These are phyloP conservation scores for Alloscopus bannaensis DNA, from an alignment of 2,888 invertebrate species.

Conservation along the genomic window DNA sequence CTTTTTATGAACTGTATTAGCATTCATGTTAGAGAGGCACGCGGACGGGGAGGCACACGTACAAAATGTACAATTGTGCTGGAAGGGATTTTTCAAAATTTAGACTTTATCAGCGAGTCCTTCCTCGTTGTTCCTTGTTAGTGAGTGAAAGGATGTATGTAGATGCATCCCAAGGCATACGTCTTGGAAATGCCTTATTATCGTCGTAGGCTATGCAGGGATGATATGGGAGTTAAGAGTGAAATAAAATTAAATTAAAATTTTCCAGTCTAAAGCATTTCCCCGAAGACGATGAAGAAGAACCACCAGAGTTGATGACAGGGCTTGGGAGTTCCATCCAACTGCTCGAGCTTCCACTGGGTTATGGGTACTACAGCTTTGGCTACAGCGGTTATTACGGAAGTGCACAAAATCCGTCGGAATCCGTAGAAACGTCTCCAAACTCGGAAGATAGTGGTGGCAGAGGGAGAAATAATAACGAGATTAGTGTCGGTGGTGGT, in stretches of 20 bases:
- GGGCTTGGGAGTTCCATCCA: constrained; percentile 51
- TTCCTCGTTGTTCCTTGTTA: no score
- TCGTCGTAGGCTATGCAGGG: neutral
- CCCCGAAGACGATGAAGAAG: constrained; percentile 63
- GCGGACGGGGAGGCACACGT: no score
- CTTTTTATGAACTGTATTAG: no score
- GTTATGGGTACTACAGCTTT: constrained; percentile 62
- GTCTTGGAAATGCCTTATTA: no score
- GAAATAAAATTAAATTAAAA: constrained; percentile 63
- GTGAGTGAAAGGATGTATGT: no score
- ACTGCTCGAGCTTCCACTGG: constrained; percentile 63
- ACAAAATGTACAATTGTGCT: no score
- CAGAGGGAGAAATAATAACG: constrained; percentile 49
- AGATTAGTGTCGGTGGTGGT: constrained; percentile 45
- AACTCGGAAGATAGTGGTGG: constrained; percentile 46
- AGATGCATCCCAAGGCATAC: no score
- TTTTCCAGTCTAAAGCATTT: constrained; percentile 64
- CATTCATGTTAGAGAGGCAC: no score
- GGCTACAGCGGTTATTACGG: constrained; percentile 50
- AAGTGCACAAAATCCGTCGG: constrained; percentile 44
- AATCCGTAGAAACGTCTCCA: constrained; percentile 46
- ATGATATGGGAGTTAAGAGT: constrained; percentile 29
- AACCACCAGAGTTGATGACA: constrained; percentile 59
- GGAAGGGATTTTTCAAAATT: no score
- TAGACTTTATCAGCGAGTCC: no score